Evolutionary conservation across 1,140 invertebrate genomes (phyloP), one percentile per base, ranked within the genome.

Genomic region (Dufourea novaeangliae): DNA sequence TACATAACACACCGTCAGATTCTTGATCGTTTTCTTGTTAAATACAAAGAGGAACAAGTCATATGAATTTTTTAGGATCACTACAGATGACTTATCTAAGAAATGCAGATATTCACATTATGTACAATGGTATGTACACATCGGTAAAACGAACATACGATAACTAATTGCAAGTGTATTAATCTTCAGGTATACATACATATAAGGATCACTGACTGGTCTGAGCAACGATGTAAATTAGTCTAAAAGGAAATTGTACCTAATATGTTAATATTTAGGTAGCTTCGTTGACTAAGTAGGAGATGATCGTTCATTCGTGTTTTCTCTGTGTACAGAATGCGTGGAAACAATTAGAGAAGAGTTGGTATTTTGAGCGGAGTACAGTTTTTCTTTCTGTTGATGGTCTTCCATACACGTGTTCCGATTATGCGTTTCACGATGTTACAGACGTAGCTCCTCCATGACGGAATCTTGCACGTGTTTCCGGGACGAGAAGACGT

Each of bases 371-470:
- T 32, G 20, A 66, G 25, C n/a, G 41, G 8, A 56, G n/a, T 32
- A 2, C 1, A 32, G 37, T n/a, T 22, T 34, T 20, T 11, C n/a
- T n/a, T 20, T 12, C 44, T 14, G 7, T 10, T 39, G 50, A 56
- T 41, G 12, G 1, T 57, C 20, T 22, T 34, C 41, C 2, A 17
- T 44, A 14, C 1, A 14, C 14, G 1, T 14, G n/a, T 63, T 5
- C n/a, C n/a, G 64, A 56, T 22, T n/a, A 27, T 44, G 7, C 8
- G 22, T 22, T 25, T 54, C n/a, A 22, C 14, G 12, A 27, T 11
- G 12, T 20, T 66, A 87, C 54, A 88, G 57, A 64, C 86, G 81
- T 52, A 87, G 62, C 66, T 88, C 86, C 64, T 83, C 68, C 25
- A 56, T 57, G 12, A 39, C 57, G 14, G 79, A 64, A 41, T 83